These are phyloP conservation scores for Centropus unirufus DNA, from an alignment of 2,113 vertebrate species.

Conservation along the genomic window DNA sequence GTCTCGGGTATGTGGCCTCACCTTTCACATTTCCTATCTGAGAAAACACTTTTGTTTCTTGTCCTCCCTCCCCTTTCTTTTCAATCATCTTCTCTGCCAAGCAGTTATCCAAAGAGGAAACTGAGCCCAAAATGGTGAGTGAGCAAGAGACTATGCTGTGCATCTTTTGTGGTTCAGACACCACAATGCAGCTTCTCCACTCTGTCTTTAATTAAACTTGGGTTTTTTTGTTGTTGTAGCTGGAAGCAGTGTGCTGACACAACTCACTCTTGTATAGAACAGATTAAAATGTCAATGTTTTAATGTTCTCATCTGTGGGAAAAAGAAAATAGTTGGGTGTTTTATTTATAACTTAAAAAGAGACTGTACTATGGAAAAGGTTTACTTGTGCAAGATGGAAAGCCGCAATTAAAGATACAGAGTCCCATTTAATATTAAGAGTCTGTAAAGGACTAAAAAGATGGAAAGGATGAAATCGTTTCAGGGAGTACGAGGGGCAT, in stretches of 20 bases:
- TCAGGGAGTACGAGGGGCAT: not conserved
- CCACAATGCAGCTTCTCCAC: constrained; percentile 48
- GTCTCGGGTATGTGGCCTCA: not conserved
- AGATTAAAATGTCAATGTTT: constrained; percentile 82
- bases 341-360: constrained; percentile 79
- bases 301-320: constrained; percentile 79
- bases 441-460: not conserved
- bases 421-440: constrained; percentile 38
- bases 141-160: not conserved
- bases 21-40: not conserved
- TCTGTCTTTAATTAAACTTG: constrained; percentile 82
- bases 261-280: constrained; percentile 78
- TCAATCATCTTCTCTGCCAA: not conserved
- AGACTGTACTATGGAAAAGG: constrained; percentile 62
- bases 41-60: not conserved
- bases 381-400: constrained; percentile 61
- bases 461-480: not conserved
- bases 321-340: constrained; percentile 78
- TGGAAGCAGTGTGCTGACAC: constrained; percentile 80
- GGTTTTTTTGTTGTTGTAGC: constrained; percentile 77
- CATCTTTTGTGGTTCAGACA: constrained; percentile 45
- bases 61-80: not conserved
- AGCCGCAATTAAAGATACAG: constrained; percentile 69
- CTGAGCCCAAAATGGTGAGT: constrained; percentile 25
- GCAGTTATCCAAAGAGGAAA: constrained; percentile 9